phyloP scores from a whole-genome alignment of 2,888 invertebrate species.

The Laothoe populi region DNA sequence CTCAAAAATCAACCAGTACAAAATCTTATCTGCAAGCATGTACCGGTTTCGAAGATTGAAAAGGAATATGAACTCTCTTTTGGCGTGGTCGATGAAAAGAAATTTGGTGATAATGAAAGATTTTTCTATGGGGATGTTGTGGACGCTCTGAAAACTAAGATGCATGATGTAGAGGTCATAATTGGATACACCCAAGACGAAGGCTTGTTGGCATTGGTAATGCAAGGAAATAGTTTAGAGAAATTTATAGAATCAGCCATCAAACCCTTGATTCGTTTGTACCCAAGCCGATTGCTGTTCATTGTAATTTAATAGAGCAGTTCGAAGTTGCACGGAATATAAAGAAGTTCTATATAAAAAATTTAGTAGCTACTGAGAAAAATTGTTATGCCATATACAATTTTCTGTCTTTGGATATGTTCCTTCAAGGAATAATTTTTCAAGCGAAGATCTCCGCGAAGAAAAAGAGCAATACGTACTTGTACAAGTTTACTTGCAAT shows the following conservation, averaged over 20 bases:
- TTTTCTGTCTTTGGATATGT: conserved; percentile 46
- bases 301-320: conserved; percentile 49
- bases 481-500: conserved; percentile 61
- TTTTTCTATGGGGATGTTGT: conserved; percentile 55
- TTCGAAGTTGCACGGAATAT: conserved; percentile 53
- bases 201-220: conserved; percentile 67
- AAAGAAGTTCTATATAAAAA: conserved; percentile 53
- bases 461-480: conserved; percentile 48
- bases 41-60: conserved; percentile 43
- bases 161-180: conserved; percentile 86
- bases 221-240: conserved; percentile 34
- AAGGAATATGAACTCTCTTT: conserved; percentile 47
- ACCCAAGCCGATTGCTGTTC: conserved; percentile 47
- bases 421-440: conserved; percentile 47
- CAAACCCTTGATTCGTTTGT: conserved; percentile 54
- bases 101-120: conserved; percentile 55
- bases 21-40: conserved; percentile 42
- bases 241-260: conserved; percentile 47
- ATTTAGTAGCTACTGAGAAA: conserved; percentile 42
- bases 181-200: conserved; percentile 89
- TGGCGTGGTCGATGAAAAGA: conserved; percentile 52
- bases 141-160: conserved; percentile 72
- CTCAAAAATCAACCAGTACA: conserved; percentile 56
- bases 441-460: conserved; percentile 47
- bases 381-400: conserved; percentile 46